A percentile compares a stretch with the other conserved stretches of the same genome.
These are phyloP conservation scores for Cassiopea xamachana DNA, from an alignment of 30 jellyfish, hydroid and myxozoan genomes.

Conservation along the genomic window DNA sequence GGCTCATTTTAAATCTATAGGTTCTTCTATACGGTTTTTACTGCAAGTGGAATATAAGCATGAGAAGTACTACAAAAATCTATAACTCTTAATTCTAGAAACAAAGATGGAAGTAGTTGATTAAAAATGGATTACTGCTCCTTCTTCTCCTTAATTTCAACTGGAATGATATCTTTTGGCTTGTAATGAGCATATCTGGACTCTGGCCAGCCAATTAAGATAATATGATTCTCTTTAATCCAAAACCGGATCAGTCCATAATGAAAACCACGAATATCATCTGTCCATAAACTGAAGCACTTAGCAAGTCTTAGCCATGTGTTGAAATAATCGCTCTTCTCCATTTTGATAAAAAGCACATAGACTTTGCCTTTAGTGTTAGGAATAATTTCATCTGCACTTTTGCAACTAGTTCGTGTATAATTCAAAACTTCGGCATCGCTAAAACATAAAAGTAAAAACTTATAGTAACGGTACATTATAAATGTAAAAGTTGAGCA, in stretches of 20 bases:
- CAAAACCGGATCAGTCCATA: constrained; percentile 21
- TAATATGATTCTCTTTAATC: constrained; percentile 68
- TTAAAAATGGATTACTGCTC: background rate
- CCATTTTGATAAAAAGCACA: constrained; percentile 72
- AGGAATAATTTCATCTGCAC: constrained; percentile 69
- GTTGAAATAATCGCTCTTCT: background rate
- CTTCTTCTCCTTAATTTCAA: constrained; percentile 20
- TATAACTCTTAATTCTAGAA: too few species aligned
- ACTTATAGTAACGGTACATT: too few species aligned
- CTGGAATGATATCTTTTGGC: constrained; percentile 47
- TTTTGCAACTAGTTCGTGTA: constrained; percentile 60
- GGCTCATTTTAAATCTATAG: too few species aligned
- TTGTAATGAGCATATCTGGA: constrained; percentile 55
- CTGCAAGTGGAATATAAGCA: too few species aligned
- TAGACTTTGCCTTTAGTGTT: constrained; percentile 9
- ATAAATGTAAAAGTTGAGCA: too few species aligned
- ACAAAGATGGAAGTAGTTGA: too few species aligned
- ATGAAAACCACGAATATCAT: constrained; percentile 89
- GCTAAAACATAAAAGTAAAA: constrained; percentile 6
- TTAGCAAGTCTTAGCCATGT: constrained; percentile 74
- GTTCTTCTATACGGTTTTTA: too few species aligned
- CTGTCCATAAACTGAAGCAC: constrained; percentile 87
- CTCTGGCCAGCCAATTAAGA: constrained; percentile 77
- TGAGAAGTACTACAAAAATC: too few species aligned
- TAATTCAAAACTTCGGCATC: constrained; percentile 49